Conservation (phyloP, 2,113 vertebrate genomes). For the Callospermophilus lateralis region DNA sequence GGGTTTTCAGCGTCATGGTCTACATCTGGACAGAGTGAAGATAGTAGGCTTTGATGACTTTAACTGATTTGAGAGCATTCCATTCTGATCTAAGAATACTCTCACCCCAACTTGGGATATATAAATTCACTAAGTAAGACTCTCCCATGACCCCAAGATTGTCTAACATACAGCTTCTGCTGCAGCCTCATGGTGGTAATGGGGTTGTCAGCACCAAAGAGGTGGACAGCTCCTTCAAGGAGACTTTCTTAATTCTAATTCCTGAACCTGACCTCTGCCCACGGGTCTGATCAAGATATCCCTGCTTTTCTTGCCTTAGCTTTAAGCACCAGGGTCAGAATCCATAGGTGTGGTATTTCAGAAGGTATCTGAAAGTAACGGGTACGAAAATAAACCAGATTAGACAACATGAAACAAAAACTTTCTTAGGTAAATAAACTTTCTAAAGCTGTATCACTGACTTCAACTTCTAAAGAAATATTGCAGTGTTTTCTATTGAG, state of each 20-base stretch:
- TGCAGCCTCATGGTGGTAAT: neutral
- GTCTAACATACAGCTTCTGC: neutral
- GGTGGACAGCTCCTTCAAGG: constrained; percentile 69
- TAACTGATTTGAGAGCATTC: neutral
- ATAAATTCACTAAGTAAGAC: neutral
- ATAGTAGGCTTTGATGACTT: neutral
- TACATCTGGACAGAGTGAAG: neutral
- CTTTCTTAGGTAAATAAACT: neutral
- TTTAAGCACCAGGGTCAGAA: neutral
- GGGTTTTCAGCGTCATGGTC: neutral
- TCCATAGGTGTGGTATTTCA: neutral
- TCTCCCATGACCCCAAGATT: neutral
- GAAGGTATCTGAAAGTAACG: neutral
- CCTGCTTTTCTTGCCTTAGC: neutral
- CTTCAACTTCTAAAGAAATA: constrained; percentile 38
- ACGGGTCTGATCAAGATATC: neutral
- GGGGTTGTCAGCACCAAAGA: constrained; percentile 63
- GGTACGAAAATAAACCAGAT: constrained; percentile 42
- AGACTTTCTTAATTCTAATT: neutral
- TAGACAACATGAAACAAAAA: neutral
- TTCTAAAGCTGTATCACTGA: neutral
- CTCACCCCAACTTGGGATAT: neutral
- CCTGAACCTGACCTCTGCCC: constrained; percentile 13
- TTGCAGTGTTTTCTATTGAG: neutral
- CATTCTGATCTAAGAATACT: neutral